Evolutionary conservation across 2,888 invertebrate genomes (phyloP).

Genomic region (Aromia moschata): DNA sequence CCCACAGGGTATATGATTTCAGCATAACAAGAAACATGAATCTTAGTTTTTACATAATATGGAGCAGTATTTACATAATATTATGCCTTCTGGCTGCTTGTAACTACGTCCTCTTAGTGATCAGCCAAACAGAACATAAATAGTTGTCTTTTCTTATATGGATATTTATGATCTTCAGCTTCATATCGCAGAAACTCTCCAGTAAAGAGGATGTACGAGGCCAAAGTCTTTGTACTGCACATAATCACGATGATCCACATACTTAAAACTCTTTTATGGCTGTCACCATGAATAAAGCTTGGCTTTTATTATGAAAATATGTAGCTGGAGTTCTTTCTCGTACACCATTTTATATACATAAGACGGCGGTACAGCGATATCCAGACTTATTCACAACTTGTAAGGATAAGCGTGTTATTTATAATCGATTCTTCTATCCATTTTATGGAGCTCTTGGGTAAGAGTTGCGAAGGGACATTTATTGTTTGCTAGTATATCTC

Average conservation of each 20-base stretch:
- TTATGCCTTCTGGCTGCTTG: too few species aligned
- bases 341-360: slow-evolving; percentile 19
- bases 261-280: slow-evolving; percentile 47
- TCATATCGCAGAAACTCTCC: slow-evolving; percentile 4
- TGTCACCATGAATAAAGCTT: slow-evolving; percentile 39
- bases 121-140: not conserved
- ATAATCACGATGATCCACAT: slow-evolving; percentile 45
- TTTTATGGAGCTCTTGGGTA: too few species aligned
- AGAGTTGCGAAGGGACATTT: too few species aligned
- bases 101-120: not conserved
- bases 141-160: not conserved
- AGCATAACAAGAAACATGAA: too few species aligned
- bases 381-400: slow-evolving; percentile 11
- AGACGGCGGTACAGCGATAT: slow-evolving; percentile 6
- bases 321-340: slow-evolving; percentile 16
- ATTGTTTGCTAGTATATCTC: too few species aligned
- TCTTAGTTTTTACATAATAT: too few species aligned
- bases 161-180: slow-evolving; percentile 9
- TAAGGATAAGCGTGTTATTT: slow-evolving; percentile 18
- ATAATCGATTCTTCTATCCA: slow-evolving; percentile 8
- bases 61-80: too few species aligned
- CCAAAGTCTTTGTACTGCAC: slow-evolving; percentile 42
- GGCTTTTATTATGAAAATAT: slow-evolving; percentile 43
- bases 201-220: slow-evolving; percentile 42
- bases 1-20: too few species aligned